phyloP scores from a whole-genome alignment of 2,888 invertebrate genomes.

The Coelinius sp. region DNA sequence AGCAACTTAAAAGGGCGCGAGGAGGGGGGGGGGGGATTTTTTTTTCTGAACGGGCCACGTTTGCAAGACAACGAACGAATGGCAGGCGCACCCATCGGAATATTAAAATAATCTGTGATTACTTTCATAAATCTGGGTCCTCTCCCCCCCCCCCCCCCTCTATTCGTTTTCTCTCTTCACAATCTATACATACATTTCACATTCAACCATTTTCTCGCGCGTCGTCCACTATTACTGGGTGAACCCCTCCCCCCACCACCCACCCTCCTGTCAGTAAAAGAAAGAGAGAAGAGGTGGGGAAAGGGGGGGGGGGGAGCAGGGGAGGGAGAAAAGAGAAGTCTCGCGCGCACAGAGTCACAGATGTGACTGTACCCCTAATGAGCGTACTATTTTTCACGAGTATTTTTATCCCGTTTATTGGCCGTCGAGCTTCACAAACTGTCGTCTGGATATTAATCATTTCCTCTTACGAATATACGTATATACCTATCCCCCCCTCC shows the following conservation, averaged over 20 bases:
- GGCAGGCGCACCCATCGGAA: conserved; percentile 61
- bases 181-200: conserved; percentile 20
- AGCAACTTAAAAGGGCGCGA: not conserved
- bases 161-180: conserved; percentile 37
- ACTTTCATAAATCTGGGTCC: conserved; percentile 66
- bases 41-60: conserved; percentile 32
- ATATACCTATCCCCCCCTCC: conserved; percentile 41
- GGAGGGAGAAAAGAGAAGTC: not conserved
- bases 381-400: conserved; percentile 71
- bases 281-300: not conserved
- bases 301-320: not conserved
- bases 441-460: conserved; percentile 71
- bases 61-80: conserved; percentile 61
- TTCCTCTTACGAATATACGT: conserved; percentile 60
- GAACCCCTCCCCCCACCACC: not conserved
- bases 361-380: conserved; percentile 71
- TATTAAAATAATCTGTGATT: conserved; percentile 69
- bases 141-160: conserved; percentile 39
- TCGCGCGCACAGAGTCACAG: conserved; percentile 60
- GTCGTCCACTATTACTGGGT: conserved; percentile 24
- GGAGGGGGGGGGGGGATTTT: conserved; percentile 5
- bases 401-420: conserved; percentile 72
- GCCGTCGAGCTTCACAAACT: conserved; percentile 70
- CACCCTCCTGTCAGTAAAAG: not conserved
- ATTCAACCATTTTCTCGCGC: conserved; percentile 22